phyloP scores from a whole-genome alignment of 2,888 invertebrate species.

The Hydrotaea cyrtoneurina region DNA sequence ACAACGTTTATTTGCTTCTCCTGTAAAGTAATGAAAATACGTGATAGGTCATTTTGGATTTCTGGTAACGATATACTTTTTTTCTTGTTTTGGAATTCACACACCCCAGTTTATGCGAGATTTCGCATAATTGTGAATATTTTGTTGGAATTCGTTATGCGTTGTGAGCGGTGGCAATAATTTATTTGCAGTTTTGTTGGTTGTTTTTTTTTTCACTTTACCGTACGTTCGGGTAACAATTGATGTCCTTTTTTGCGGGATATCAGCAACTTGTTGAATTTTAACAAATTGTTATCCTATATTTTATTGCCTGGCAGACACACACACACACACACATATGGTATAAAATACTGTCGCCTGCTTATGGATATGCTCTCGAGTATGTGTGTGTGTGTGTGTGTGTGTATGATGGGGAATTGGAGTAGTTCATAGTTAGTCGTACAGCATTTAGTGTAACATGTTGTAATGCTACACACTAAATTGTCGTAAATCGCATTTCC shows the following conservation, averaged over 20 bases:
- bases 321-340: slow-evolving; percentile 1
- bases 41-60: too few relatives aligned
- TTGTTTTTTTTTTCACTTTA: slow-evolving; percentile 4
- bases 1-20: too few relatives aligned
- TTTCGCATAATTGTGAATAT: slow-evolving; percentile 31
- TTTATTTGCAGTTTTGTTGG: slow-evolving; percentile 7
- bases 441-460: slow-evolving; percentile 52
- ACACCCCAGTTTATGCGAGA: slow-evolving; percentile 14
- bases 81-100: slow-evolving; percentile 5
- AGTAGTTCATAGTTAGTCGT: slow-evolving; percentile 24
- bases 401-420: not conserved
- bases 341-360: too few relatives aligned
- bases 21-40: too few relatives aligned
- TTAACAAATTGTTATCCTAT: slow-evolving; percentile 70
- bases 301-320: slow-evolving; percentile 58
- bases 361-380: too few relatives aligned
- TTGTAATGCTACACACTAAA: slow-evolving; percentile 64
- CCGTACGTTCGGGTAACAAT: not conserved
- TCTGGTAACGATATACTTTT: not conserved
- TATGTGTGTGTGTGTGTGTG: not conserved
- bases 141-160: not conserved
- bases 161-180: slow-evolving; percentile 1
- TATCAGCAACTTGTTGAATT: slow-evolving; percentile 69
- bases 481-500: slow-evolving; percentile 67
- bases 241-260: slow-evolving; percentile 19